Conservation (phyloP, 2,888 invertebrate genomes). For the Pelosia muscerda region DNA sequence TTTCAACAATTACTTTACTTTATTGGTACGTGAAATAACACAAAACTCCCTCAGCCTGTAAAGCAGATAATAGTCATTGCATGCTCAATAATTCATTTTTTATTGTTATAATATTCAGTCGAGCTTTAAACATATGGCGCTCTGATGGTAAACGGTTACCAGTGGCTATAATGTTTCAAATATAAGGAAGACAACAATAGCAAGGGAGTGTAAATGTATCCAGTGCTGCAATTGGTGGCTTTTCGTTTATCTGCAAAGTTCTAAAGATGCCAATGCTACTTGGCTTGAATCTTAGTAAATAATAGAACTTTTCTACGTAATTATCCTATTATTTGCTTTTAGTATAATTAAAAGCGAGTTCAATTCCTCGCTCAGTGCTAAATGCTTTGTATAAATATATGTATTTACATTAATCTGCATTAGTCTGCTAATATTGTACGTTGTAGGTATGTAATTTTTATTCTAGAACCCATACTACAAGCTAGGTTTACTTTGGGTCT, state of each 20-base stretch:
- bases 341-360: too few relatives aligned
- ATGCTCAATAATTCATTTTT: background rate
- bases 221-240: background rate
- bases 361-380: too few relatives aligned
- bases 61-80: conserved; percentile 1
- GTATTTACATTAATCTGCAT: too few relatives aligned
- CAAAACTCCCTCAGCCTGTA: background rate
- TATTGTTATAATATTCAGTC: background rate
- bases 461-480: too few relatives aligned
- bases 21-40: background rate
- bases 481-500: too few relatives aligned
- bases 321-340: background rate
- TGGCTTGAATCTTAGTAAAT: background rate
- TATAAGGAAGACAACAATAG: background rate
- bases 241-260: background rate
- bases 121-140: background rate
- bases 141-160: background rate
- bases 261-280: background rate
- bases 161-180: background rate
- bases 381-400: too few relatives aligned
- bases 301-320: background rate
- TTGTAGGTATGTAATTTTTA: too few relatives aligned
- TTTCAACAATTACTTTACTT: too few relatives aligned
- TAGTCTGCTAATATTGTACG: too few relatives aligned
- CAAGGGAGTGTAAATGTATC: too few relatives aligned